Evolutionary conservation across 2,888 invertebrate genomes (phyloP).

Genomic region (Punctoribates punctum): DNA sequence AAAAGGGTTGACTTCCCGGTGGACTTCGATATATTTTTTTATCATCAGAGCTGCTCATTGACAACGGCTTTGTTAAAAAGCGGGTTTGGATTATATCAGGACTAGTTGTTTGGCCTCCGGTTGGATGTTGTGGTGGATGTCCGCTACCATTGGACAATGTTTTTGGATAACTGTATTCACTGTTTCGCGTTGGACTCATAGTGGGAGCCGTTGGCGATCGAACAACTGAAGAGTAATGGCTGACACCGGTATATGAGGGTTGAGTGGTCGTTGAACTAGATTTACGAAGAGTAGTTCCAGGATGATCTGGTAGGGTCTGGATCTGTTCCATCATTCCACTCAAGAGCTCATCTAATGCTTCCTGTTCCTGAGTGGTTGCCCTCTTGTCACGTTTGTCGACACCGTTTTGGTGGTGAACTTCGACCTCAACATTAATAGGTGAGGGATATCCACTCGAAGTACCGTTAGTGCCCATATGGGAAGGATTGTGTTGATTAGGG

Average conservation of each 20-base stretch:
- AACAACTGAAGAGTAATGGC: constrained; percentile 5
- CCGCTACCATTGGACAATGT: constrained; percentile 7
- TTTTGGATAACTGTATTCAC: constrained; percentile 29
- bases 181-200: background rate
- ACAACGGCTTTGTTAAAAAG: constrained; percentile 38
- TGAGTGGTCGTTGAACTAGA: constrained; percentile 17
- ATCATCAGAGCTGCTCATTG: constrained; percentile 43
- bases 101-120: constrained; percentile 26
- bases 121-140: too few species aligned
- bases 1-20: constrained; percentile 81
- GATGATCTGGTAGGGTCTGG: constrained; percentile 68
- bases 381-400: constrained; percentile 55
- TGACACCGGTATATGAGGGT: background rate
- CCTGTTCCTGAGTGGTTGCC: constrained; percentile 55
- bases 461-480: background rate
- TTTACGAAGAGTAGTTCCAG: constrained; percentile 20
- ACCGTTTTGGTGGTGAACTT: constrained; percentile 50
- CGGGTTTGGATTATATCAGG: constrained; percentile 31
- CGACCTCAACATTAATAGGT: constrained; percentile 37
- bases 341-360: constrained; percentile 69
- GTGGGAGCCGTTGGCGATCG: background rate
- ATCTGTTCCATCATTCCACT: constrained; percentile 82
- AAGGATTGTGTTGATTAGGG: constrained; percentile 1
- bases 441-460: constrained; percentile 31
- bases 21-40: constrained; percentile 71